Base-by-base conservation (phyloP, 2,888 invertebrate species). In the Euzetes globulus region DNA sequence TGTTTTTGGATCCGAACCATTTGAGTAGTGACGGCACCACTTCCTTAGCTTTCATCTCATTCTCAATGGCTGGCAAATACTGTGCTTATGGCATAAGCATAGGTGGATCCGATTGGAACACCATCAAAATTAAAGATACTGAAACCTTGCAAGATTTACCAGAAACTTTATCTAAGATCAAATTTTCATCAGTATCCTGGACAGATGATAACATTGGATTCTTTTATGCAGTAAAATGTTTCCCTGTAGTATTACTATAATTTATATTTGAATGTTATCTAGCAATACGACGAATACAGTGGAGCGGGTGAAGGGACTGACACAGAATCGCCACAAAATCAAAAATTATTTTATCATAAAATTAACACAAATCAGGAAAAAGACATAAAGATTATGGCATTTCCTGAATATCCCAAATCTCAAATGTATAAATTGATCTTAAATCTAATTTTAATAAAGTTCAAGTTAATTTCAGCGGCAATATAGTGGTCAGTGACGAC, bases 61-160 rank as follows among this genome's bases (percentile, higher is more conserved):
- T 79, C 76, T 82, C 83, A 1, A 81, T 84, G 74, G 82, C 84
- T 79, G 84, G 84, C 4, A 75, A 79, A 22, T 79, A 81, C 22
- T 81, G 82, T 78, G 85, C 84, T 1, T 84, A 84, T 78, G 82
- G 82, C 0, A 79, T 85, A 7, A 83, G 83, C 78, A 81, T 82
- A 72, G 83, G 83, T 77, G 85, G 85, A 11, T 83, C 83, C 65
- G 85, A 85, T 77, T 85, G 84, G 85, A 79, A 81, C 7, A 83
- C 82, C 9, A 81, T 85, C 3, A 78, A 83, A 82, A 81, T 83
- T 75, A 82, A 80, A 76, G 79, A 81, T 72, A 81, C 81, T 1
- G 81, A 81, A 0, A 80, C 80, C 25, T 81, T 82, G 25, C 79
- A 82, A 73, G 83, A 84, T 52, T 78, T 85, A n/a, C 80, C 81